Evolutionary conservation across 1,140 invertebrate species (phyloP).

Genomic region (Campoletis sonorensis): DNA sequence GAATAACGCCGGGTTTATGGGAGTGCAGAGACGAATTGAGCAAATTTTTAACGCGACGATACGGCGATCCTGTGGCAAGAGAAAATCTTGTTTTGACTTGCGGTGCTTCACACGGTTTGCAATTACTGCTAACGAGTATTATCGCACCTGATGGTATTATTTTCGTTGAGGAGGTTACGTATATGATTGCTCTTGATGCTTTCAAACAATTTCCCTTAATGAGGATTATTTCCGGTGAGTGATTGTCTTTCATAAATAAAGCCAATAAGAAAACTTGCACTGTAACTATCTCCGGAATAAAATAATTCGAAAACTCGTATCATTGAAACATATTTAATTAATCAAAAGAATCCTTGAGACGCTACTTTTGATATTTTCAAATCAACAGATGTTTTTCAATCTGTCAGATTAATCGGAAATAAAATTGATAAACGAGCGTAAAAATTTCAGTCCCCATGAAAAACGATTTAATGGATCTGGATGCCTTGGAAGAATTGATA

Average conservation of each 20-base stretch:
- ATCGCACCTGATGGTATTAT: slow-evolving; percentile 79
- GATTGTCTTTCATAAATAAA: not conserved
- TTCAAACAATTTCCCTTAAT: slow-evolving; percentile 79
- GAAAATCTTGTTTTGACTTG: slow-evolving; percentile 81
- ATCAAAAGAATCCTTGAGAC: too few species aligned
- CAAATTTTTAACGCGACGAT: slow-evolving; percentile 75
- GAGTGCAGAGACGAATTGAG: slow-evolving; percentile 76
- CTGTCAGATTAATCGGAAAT: not conserved
- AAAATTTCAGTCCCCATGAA: slow-evolving; percentile 77
- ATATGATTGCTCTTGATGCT: slow-evolving; percentile 80
- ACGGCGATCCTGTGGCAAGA: slow-evolving; percentile 74
- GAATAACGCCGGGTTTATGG: slow-evolving; percentile 75
- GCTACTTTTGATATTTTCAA: too few species aligned
- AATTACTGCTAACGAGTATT: slow-evolving; percentile 78
- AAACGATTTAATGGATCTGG: slow-evolving; percentile 77
- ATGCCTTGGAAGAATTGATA: slow-evolving; percentile 72
- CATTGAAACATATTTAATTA: too few species aligned
- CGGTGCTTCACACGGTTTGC: slow-evolving; percentile 81
- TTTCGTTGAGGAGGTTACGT: slow-evolving; percentile 83
- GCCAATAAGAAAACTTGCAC: not conserved
- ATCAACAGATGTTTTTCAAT: too few species aligned
- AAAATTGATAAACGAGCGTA: not conserved
- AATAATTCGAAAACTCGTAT: not conserved
- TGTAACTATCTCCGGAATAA: slow-evolving; percentile 7
- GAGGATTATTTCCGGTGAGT: slow-evolving; percentile 76